Base-by-base conservation (phyloP, 53 echinoderm and acorn worm species). In the Pentamera pediparva region DNA sequence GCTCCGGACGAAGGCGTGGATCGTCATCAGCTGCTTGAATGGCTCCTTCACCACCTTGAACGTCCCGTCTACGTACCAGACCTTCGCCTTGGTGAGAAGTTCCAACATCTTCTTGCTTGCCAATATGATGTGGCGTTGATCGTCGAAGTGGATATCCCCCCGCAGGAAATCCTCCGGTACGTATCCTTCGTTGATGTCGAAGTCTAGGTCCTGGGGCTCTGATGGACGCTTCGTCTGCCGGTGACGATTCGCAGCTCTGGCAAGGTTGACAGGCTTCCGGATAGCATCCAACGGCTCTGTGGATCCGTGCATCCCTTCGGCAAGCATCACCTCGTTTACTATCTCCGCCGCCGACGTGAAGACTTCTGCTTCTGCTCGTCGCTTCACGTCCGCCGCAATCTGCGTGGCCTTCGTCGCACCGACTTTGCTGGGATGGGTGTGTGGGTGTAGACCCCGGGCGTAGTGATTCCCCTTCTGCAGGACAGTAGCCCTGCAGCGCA, bases 21-120 rank as follows among this genome's bases (percentile, higher is more conserved):
- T 51, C 2, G 60, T 64, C 51, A 82, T 76, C 47, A 87, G 74
- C 41, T 87, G 87, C 12, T 25, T n/a, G 41, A 87, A 87, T 34
- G 78, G 87, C 19, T 70, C 78, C 37, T 82, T 69, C 2, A 86
- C 61, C 4, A 86, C 26, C 43, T 86, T 86, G 50, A 86, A 86
- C 11, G 86, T 81, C 27, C 77, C 73, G 34, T 86, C 86, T 26
- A 81, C 30, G 60, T 86, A 86, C 86, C 86, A 86, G 5, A 54
- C 72, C 56, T 81, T 81, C 25, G 86, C 75, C 15, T 53, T 52
- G 0, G 67, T 38, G 28, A 86, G 78, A 36, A 87, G 70, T 3
- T 28, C 56, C 12, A 73, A 25, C 64, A 83, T 77, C 13, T 62
- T 32, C 29, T 78, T 49, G 0, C 78, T 63, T 3, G 87, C 65